phyloP scores from a whole-genome alignment of 2,113 vertebrate genomes.

The Egretta garzetta region DNA sequence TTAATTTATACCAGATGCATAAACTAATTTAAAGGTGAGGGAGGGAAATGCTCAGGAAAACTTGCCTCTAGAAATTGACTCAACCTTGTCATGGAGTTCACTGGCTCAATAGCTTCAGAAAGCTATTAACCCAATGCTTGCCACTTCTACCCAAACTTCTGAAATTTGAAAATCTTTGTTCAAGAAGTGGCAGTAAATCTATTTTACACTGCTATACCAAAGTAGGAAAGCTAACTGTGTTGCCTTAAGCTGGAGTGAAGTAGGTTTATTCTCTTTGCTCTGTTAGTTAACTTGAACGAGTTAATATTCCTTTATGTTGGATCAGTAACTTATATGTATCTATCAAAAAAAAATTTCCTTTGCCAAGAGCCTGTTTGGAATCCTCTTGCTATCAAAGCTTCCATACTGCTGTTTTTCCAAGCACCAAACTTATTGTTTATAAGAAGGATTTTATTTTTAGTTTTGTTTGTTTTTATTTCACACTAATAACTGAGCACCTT shows the following conservation, averaged over 20 bases:
- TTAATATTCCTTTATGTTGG: not conserved
- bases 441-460: not conserved
- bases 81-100: not conserved
- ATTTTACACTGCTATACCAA: not conserved
- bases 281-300: not conserved
- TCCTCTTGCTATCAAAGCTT: not conserved
- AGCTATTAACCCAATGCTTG: not conserved
- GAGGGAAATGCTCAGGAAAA: not conserved
- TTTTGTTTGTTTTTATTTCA: not conserved
- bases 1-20: not conserved
- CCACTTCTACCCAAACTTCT: not conserved
- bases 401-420: not conserved
- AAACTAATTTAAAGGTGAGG: not conserved
- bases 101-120: not conserved
- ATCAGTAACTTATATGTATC: not conserved
- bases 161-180: not conserved
- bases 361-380: not conserved
- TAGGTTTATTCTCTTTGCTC: not conserved
- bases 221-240: not conserved
- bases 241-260: not conserved
- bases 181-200: not conserved
- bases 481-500: not conserved
- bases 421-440: not conserved
- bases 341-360: not conserved
- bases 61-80: not conserved